phyloP scores from a whole-genome alignment of 2,888 invertebrate genomes.

The Halocaridina rubra region DNA sequence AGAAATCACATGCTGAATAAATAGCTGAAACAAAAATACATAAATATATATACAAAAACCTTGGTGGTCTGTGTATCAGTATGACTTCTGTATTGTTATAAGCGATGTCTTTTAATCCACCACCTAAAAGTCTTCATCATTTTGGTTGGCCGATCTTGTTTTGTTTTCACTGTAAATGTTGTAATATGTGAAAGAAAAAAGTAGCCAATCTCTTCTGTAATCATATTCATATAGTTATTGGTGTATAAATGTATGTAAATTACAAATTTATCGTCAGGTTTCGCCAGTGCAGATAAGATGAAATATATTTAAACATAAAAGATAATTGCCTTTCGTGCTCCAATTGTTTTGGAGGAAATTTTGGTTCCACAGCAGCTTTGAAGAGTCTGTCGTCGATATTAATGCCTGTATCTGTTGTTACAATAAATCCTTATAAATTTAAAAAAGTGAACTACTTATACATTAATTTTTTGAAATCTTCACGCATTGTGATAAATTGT shows the following conservation, averaged over 20 bases:
- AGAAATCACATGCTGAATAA: no score
- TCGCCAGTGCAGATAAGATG: constrained; percentile 33
- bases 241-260: constrained; percentile 55
- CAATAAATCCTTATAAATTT: no score
- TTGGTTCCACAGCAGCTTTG: neutral
- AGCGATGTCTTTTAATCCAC: no score
- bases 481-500: no score
- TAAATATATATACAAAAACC: no score
- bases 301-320: neutral
- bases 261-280: constrained; percentile 34
- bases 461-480: no score
- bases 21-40: no score
- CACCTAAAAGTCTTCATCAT: constrained; percentile 24
- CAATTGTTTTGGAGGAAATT: neutral
- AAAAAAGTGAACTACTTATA: no score
- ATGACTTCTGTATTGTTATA: no score
- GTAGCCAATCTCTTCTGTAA: constrained; percentile 41
- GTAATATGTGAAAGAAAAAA: constrained; percentile 43
- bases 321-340: neutral
- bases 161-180: constrained; percentile 43
- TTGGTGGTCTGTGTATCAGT: no score
- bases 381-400: neutral
- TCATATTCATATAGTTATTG: constrained; percentile 52
- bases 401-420: constrained; percentile 26
- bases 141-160: constrained; percentile 39